Percentiles rank a stretch among this genome's conserved stretches.
phyloP scores from a whole-genome alignment of 2,888 invertebrate species.

The Tromatobia lineatoria region DNA sequence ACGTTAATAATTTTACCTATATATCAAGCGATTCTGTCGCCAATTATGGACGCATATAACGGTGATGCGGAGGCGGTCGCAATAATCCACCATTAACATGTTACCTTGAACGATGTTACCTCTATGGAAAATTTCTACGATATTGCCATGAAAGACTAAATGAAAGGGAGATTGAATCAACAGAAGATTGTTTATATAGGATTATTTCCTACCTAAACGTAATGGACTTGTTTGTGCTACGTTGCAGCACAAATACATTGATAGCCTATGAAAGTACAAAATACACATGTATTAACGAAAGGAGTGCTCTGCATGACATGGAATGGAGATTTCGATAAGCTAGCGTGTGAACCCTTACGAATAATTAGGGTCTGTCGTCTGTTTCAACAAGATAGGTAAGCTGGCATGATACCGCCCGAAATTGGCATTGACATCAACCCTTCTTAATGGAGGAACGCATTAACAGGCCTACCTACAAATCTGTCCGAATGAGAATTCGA shows the following conservation, averaged over 20 bases:
- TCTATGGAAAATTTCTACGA: not conserved
- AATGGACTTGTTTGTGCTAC: not conserved
- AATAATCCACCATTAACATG: not conserved
- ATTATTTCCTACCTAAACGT: not conserved
- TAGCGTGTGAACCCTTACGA: conserved; percentile 33
- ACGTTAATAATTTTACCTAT: conserved; percentile 26
- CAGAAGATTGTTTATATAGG: not conserved
- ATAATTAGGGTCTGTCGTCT: conserved; percentile 41
- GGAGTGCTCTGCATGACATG: not conserved
- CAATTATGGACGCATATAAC: conserved; percentile 36
- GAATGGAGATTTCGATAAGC: not conserved
- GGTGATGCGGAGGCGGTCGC: not conserved
- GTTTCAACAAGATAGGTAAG: conserved; percentile 1
- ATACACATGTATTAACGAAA: not conserved
- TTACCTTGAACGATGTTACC: not conserved
- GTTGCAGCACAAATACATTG: not conserved
- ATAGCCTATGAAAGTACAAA: not conserved
- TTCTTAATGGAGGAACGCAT: conserved; percentile 10
- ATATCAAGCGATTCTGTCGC: not conserved
- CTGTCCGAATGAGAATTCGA: conserved; percentile 8
- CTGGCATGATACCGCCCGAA: conserved; percentile 1
- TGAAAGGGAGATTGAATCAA: not conserved
- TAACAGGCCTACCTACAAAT: not conserved
- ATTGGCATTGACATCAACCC: not conserved
- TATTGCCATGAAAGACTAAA: not conserved